A percentile compares a stretch with the other conserved stretches of the same genome.
Evolutionary conservation across 2,113 vertebrate genomes (phyloP).

Genomic region (Colinus virginianus): DNA sequence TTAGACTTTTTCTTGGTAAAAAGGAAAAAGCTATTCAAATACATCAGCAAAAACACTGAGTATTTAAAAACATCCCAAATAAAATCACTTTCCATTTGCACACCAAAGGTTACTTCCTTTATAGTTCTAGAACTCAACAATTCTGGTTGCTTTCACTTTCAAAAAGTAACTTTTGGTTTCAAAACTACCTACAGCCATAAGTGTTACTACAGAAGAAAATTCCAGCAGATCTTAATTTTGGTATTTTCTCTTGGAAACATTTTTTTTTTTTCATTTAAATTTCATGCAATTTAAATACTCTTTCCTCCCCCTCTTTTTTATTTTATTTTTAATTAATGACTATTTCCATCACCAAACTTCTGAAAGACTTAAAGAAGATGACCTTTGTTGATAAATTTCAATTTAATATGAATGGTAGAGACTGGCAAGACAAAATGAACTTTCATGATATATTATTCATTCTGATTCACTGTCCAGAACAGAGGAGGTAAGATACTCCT

Average conservation of each 20-base stretch:
- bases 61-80: background rate
- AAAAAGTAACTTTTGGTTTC: background rate
- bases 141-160: background rate
- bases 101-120: background rate
- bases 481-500: background rate
- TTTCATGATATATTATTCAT: background rate
- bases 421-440: constrained; percentile 19
- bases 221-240: background rate
- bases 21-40: background rate
- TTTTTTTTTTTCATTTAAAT: background rate
- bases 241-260: background rate
- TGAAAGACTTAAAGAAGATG: background rate
- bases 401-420: background rate
- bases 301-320: background rate
- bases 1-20: background rate
- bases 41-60: background rate
- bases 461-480: background rate
- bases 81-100: background rate
- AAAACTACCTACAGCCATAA: background rate
- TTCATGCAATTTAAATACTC: background rate
- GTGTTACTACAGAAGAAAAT: background rate
- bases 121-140: background rate
- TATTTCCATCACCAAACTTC: background rate
- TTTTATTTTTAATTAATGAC: background rate
- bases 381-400: constrained; percentile 24